Evolutionary conservation across 35 echinoderm and acorn worm species (phyloP), one percentile per base, ranked within the genome.

Genomic region (Hemicentrotus pulcherrimus): DNA sequence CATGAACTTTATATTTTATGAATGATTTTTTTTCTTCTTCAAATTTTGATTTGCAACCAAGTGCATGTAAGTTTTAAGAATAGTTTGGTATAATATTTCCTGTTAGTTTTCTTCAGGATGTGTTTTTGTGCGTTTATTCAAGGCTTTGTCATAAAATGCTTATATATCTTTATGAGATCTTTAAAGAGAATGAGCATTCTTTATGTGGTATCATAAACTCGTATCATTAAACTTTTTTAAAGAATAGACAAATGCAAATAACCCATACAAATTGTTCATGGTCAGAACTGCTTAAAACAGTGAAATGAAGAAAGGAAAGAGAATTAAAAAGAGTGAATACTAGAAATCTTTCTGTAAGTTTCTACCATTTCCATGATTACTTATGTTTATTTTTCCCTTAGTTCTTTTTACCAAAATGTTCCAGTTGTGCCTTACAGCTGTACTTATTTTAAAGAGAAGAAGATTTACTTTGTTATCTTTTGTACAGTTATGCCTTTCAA

Each of bases 51-150:
- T 78, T 78, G 88, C 88, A 90, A 31, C 32, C 88, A 35, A 33
- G 88, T 90, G 88, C 88, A 90, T 90, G 88, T 90, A 90, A 90
- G 88, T 78, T 70, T 70, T 70, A 19, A 70, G 61, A 70, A 70
- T 70, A 70, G 61, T 70, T 78, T 78, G 19, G 28, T 78, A n/a
- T 55, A 78, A 78, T 78, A 78, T 78, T 28, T 78, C 16, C 19
- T 78, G 4, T 78, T n/a, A 78, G 19, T 28, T 28, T 78, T 78
- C 65, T 78, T 78, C 19, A 30, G 22, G 28, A 1, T 78, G 65
- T 78, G 22, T 22, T 78, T 78, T 78, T n/a, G 19, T 78, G 65
- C 65, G n/a, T 78, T 28, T 78, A n/a, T n/a, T 78, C 22, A 28
- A 78, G 65, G 65, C 65, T 78, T 78, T 78, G 24, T 15, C 65